Conservation (phyloP, 2,888 invertebrate species). For the Phytoseiulus persimilis region DNA sequence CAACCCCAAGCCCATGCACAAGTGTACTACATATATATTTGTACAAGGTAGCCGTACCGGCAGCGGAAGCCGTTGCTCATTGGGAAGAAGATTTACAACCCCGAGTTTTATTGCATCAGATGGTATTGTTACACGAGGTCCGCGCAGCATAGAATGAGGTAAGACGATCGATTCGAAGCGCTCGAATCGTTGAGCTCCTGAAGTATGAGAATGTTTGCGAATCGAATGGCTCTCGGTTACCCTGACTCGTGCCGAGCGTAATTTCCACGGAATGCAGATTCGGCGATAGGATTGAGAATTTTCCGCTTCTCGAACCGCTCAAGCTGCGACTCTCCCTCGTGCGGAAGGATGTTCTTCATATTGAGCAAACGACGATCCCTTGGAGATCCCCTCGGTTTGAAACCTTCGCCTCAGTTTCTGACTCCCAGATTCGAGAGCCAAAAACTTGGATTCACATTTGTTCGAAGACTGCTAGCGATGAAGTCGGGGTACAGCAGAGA, state of each 20-base stretch:
- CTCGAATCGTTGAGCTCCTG: background rate
- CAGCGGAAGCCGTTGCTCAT: background rate
- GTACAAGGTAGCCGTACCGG: background rate
- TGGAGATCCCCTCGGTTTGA: no score
- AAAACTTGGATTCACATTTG: no score
- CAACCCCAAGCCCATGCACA: background rate
- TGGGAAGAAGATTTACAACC: conserved; percentile 5
- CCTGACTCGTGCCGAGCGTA: background rate
- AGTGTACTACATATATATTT: background rate
- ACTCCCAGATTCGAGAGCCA: no score
- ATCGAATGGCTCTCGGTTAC: background rate
- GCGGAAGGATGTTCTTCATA: no score
- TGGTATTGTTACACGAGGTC: background rate
- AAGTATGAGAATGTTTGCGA: background rate
- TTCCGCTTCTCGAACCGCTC: no score
- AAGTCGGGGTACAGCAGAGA: no score
- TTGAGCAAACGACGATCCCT: no score
- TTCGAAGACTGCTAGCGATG: no score
- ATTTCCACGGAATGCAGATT: no score
- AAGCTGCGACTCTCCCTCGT: no score
- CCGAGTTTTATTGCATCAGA: background rate
- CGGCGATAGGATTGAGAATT: no score
- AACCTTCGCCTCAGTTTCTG: no score
- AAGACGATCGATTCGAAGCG: background rate
- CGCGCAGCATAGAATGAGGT: background rate